Evolutionary conservation across 1,140 invertebrate genomes (phyloP).

Genomic region (Holcopasites calliopsidis): DNA sequence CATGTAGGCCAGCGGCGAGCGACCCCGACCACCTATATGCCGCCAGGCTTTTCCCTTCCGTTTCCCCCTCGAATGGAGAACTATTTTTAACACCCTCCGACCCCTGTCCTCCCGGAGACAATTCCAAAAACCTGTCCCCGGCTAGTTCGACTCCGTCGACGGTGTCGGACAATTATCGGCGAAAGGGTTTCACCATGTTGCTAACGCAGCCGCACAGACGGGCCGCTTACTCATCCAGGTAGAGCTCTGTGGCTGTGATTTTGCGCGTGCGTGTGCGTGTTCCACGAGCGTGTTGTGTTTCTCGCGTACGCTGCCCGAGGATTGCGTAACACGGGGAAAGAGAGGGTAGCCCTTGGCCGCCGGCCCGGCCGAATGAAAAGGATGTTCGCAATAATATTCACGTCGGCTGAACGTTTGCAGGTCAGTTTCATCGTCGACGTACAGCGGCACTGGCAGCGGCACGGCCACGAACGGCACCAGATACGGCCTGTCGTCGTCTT

Average conservation of each 20-base stretch:
- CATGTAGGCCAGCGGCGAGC: conserved; percentile 31
- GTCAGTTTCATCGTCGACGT: conserved; percentile 70
- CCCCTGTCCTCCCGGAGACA: neutral
- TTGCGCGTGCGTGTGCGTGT: conserved; percentile 25
- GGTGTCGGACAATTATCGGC: no score
- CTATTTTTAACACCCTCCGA: neutral
- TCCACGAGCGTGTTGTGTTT: no score
- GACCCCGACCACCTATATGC: neutral
- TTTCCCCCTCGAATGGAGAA: neutral
- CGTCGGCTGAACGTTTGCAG: conserved; percentile 64
- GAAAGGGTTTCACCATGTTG: no score
- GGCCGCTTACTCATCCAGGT: conserved; percentile 1
- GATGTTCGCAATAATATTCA: conserved; percentile 54
- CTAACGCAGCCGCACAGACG: neutral
- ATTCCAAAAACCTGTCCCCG: neutral
- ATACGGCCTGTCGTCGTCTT: conserved; percentile 33
- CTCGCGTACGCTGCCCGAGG: conserved; percentile 6
- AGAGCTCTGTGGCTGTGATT: neutral
- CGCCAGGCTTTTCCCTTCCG: neutral
- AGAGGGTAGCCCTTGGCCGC: conserved; percentile 66
- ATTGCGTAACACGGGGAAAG: conserved; percentile 44
- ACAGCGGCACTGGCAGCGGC: conserved; percentile 36
- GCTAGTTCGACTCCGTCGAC: neutral
- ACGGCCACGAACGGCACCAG: conserved; percentile 36
- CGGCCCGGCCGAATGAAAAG: conserved; percentile 57